phyloP scores from a whole-genome alignment of 2,113 vertebrate species.

The Menura novaehollandiae region DNA sequence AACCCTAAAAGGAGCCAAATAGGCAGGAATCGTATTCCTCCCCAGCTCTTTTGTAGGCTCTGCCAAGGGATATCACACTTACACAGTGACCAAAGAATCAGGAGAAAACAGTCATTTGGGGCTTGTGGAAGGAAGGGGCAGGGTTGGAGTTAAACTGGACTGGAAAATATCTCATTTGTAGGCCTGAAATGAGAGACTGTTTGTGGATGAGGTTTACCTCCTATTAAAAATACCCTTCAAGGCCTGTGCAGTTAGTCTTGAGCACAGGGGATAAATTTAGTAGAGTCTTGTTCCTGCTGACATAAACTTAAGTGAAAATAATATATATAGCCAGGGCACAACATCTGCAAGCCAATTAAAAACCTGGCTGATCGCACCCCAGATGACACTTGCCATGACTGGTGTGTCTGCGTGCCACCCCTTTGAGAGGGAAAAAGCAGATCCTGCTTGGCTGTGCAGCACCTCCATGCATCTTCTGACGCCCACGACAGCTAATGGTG shows the following conservation, averaged over 20 bases:
- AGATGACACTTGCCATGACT: slow-evolving; percentile 30
- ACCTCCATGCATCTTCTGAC: not conserved
- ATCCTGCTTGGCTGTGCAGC: not conserved
- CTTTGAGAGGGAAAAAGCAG: not conserved
- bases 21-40: slow-evolving; percentile 4
- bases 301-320: slow-evolving; percentile 45
- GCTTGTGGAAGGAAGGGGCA: slow-evolving; percentile 64
- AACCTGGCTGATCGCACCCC: slow-evolving; percentile 26
- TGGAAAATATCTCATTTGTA: slow-evolving; percentile 61
- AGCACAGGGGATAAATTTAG: slow-evolving; percentile 48
- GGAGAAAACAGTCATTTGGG: slow-evolving; percentile 63
- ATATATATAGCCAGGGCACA: not conserved
- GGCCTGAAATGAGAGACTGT: slow-evolving; percentile 49
- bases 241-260: slow-evolving; percentile 1
- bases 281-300: not conserved
- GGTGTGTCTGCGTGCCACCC: not conserved
- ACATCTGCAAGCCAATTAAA: slow-evolving; percentile 52
- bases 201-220: slow-evolving; percentile 58
- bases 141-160: slow-evolving; percentile 40
- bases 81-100: slow-evolving; percentile 53
- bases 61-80: slow-evolving; percentile 58
- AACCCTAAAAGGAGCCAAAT: slow-evolving; percentile 49
- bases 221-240: slow-evolving; percentile 54
- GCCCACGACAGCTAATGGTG: not conserved
- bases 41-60: not conserved